Conservation (phyloP, 2,888 invertebrate genomes). For the Cerceris ruficornis region DNA sequence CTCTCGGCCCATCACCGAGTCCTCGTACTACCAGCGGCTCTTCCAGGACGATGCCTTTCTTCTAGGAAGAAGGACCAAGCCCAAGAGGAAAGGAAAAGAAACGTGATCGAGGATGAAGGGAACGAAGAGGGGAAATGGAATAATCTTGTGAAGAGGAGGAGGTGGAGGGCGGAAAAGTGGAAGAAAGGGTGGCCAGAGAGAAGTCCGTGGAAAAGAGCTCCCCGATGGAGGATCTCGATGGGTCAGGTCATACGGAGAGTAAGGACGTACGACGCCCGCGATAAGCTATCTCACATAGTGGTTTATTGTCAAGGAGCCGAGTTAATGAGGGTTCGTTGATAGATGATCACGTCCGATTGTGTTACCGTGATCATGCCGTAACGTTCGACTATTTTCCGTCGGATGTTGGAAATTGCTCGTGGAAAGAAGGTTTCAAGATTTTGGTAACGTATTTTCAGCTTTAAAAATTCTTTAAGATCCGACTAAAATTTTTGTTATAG, state of each 20-base stretch:
- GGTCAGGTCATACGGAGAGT: conserved; percentile 47
- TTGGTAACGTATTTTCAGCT: too few species aligned
- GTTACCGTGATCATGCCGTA: conserved; percentile 9
- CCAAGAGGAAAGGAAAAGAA: conserved; percentile 30
- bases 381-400: background rate
- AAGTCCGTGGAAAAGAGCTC: conserved; percentile 45
- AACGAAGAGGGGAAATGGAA: conserved; percentile 17
- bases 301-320: conserved; percentile 71
- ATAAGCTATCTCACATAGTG: conserved; percentile 75
- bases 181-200: conserved; percentile 18
- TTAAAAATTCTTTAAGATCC: too few species aligned
- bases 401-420: background rate
- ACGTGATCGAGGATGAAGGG: conserved; percentile 47
- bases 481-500: too few species aligned
- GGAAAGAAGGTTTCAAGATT: background rate
- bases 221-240: conserved; percentile 55
- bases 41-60: conserved; percentile 15
- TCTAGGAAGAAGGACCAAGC: conserved; percentile 17
- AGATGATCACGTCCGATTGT: conserved; percentile 61
- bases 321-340: conserved; percentile 77
- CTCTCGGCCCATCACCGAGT: conserved; percentile 53
- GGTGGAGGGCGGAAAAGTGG: background rate
- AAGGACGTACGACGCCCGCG: conserved; percentile 64
- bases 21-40: conserved; percentile 16
- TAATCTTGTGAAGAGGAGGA: background rate